Evolutionary conservation across 1,140 invertebrate species (phyloP).

Genomic region (Dufourea novaeangliae): DNA sequence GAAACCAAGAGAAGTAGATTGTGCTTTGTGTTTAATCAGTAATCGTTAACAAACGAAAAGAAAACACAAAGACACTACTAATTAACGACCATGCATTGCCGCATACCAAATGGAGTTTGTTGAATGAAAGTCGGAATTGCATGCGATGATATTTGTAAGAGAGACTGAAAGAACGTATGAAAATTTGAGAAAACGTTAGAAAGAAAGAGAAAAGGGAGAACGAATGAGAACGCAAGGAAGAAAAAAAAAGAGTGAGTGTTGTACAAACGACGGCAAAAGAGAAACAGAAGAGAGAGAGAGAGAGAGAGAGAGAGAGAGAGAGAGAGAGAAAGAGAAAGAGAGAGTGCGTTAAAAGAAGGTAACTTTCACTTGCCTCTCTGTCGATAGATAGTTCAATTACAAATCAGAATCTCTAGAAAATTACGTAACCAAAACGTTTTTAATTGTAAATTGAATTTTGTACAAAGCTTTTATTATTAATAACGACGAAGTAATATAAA

Average conservation of each 20-base stretch:
- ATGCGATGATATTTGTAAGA: slow-evolving; percentile 14
- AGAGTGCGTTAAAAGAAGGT: slow-evolving; percentile 63
- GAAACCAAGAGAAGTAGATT: slow-evolving; percentile 45
- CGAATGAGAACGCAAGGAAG: slow-evolving; percentile 16
- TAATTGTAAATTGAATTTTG: slow-evolving; percentile 82
- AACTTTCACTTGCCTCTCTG: slow-evolving; percentile 71
- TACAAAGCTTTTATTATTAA: slow-evolving; percentile 81
- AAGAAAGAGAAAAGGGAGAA: slow-evolving; percentile 6
- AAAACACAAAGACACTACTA: slow-evolving; percentile 44
- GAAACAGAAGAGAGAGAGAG: slow-evolving; percentile 51
- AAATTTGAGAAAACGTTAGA: slow-evolving; percentile 24
- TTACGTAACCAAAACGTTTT: slow-evolving; percentile 80
- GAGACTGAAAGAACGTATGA: slow-evolving; percentile 23
- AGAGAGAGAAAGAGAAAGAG: slow-evolving; percentile 8
- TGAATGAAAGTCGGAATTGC: slow-evolving; percentile 25
- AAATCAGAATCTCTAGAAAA: slow-evolving; percentile 73
- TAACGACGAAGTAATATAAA: slow-evolving; percentile 80
- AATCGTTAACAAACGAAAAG: slow-evolving; percentile 56
- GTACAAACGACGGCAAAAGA: slow-evolving; percentile 32
- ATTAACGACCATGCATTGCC: slow-evolving; percentile 52
- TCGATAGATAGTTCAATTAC: slow-evolving; percentile 76
- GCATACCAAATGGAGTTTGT: slow-evolving; percentile 52
- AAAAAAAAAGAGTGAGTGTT: background rate
- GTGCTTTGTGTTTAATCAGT: slow-evolving; percentile 60
- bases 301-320: slow-evolving; percentile 7